Base-by-base conservation (phyloP, 2,113 vertebrate genomes). In the Puffinus mauretanicus region DNA sequence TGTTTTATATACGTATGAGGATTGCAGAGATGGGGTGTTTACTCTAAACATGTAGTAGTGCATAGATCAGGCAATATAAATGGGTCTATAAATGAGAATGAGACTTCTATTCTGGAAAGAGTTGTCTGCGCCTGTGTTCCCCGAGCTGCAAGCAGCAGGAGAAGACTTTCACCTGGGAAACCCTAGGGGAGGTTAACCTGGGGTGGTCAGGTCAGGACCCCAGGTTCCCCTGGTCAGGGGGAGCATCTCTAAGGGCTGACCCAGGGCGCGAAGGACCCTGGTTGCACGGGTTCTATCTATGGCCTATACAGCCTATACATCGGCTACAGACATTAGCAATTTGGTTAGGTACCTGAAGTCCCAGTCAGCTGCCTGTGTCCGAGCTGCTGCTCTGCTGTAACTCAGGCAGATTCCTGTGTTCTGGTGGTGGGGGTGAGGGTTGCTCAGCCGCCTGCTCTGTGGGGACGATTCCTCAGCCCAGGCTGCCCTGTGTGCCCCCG, bases 281-380 rank as follows among this genome's bases (percentile, higher is more conserved):
- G 0, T 8, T 7, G 49, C 57, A 34, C 55, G 27, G 65, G 38
- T 9, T 4, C 11, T 16, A 1, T 9, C 44, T 25, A 2, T 4
- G 19, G 46, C 46, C 18, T 46, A 19, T 46, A 46, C 4, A 30
- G 67, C 55, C 38, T 29, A 2, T 20, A 13, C 12, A 49, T 7
- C 5, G 1, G 3, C 27, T 22, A 2, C 20, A 17, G 2, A 29
- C 2, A 1, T 24, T 3, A 27, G 7, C 26, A 8, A 3, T 22
- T 26, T 27, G 26, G 15, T 22, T 11, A 10, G 40, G 34, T 24
- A 1, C 52, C 46, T n/a, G 51, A 2, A 9, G 73, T 7, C 38
- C 64, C 89, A n/a, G 19, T 1, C 52, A 20, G 32, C 36, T 49
- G 30, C n/a, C 9, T 4, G 0, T 9, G 19, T 7, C 51, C 26